Base-by-base conservation (phyloP, 1,140 invertebrate species). In the Lepidotrigona ventralis region DNA sequence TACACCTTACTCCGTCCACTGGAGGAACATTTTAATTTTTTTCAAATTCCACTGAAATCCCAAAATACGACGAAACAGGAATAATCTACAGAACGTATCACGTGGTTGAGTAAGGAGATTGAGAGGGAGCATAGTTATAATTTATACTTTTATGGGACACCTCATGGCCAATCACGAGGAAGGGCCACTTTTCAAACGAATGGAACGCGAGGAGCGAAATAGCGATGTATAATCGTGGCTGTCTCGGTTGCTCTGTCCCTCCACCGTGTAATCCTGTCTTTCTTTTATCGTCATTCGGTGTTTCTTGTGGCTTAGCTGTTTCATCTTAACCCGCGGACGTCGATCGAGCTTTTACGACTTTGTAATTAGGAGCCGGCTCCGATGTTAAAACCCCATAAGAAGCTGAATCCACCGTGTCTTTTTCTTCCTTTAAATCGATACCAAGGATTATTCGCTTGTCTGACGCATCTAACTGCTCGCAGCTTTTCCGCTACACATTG, bases 141-240 rank as follows among this genome's bases (percentile, higher is more conserved):
- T 92, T 93, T 90, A 92, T 90, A 89, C 69, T 92, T 93, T 93
- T 93, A 92, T 80, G 91, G 91, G 90, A 85, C 90, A 91, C 85
- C 85, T 85, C 88, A 91, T 84, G 88, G 91, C 79, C 88, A 90
- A 90, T 91, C 86, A 70, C 68, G 63, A 29, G 71, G 89, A 85
- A 87, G 90, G 84, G 75, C 73, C 87, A 83, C 81, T 86, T 26
- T 39, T 9, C 54, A 51, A 75, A 86, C 88, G 86, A 90, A 90
- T 85, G 85, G 86, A 84, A 90, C 85, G 88, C 86, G 84, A 91
- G 85, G 85, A 88, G 79, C 77, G 84, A 90, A 87, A 68, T 66
- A 69, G 39, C 39, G 39, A 39, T 39, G 39, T 39, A 39, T 39
- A 39, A 8, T 6, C 6, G 39, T 82, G 51, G 33, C 39, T 51